Evolutionary conservation across 2,797 vertebrate genomes (phyloP).

Genomic region (Sandelia bainsii): DNA sequence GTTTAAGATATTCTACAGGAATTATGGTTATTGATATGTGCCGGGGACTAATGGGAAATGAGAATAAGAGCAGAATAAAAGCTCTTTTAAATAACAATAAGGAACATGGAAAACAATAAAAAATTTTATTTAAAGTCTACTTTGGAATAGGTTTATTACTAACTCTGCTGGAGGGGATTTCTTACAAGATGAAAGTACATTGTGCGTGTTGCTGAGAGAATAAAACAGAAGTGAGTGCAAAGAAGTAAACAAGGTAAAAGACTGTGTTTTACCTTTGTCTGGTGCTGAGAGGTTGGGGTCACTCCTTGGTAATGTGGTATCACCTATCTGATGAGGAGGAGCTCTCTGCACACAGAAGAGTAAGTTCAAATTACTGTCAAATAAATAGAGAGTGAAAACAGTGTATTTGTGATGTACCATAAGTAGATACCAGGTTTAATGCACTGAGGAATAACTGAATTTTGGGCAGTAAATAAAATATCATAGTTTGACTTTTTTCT

Average conservation of each 20-base stretch:
- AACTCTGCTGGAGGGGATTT: slow-evolving; percentile 2
- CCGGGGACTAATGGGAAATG: neutral
- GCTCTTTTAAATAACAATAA: slow-evolving; percentile 1
- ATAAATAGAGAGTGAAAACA: neutral
- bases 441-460: slow-evolving; percentile 15
- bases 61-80: neutral
- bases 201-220: neutral
- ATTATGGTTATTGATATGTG: neutral
- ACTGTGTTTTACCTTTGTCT: slow-evolving; percentile 90
- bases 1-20: neutral
- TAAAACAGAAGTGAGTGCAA: neutral
- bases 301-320: slow-evolving; percentile 91
- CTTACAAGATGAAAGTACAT: neutral
- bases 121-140: neutral
- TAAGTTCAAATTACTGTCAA: slow-evolving; percentile 10
- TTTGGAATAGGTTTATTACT: neutral
- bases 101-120: neutral
- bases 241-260: neutral
- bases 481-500: slow-evolving; percentile 6
- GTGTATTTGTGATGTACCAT: neutral
- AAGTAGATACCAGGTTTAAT: slow-evolving; percentile 3
- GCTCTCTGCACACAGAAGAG: slow-evolving; percentile 85
- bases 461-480: slow-evolving; percentile 13
- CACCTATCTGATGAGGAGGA: slow-evolving; percentile 91
- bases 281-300: slow-evolving; percentile 93